Percentiles rank a stretch among this genome's conserved stretches.
These are phyloP conservation scores for Odontocolon sp. DNA, from an alignment of 2,888 invertebrate species.

Conservation along the genomic window DNA sequence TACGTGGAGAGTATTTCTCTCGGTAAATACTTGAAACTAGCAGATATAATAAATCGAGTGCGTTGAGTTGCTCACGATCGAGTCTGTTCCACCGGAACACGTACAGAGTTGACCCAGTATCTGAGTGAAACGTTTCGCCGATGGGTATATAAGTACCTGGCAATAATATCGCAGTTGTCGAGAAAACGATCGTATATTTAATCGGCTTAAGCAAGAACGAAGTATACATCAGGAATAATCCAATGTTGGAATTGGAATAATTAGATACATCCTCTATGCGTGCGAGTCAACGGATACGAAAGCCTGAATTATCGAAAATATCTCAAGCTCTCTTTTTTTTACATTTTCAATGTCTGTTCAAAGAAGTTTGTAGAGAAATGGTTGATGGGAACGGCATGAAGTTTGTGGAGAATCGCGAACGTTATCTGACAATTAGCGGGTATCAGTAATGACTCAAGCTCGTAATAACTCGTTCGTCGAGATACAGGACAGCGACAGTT, in stretches of 20 bases:
- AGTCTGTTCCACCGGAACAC: conserved; percentile 5
- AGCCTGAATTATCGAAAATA: conserved; percentile 7
- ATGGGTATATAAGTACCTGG: conserved; percentile 53
- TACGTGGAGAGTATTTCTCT: conserved; percentile 38
- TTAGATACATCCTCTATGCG: conserved; percentile 38
- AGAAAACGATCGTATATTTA: background rate
- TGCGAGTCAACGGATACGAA: background rate
- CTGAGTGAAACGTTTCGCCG: conserved; percentile 62
- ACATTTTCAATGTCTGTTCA: background rate
- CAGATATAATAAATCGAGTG: conserved; percentile 51
- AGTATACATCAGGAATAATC: conserved; percentile 12
- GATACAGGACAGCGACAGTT: conserved; percentile 9
- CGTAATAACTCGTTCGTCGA: conserved; percentile 17
- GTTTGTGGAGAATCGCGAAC: background rate
- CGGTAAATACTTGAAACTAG: conserved; percentile 52
- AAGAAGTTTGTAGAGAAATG: too few relatives aligned
- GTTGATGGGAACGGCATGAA: background rate
- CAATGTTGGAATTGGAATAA: conserved; percentile 18
- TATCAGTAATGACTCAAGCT: conserved; percentile 41
- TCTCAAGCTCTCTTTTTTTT: too few relatives aligned
- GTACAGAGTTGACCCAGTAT: conserved; percentile 63
- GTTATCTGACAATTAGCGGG: conserved; percentile 52
- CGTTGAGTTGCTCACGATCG: background rate
- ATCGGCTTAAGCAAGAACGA: conserved; percentile 13
- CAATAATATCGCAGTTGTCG: conserved; percentile 20